These are phyloP conservation scores for Lordiphosa stackelbergi DNA, from an alignment of 1,140 invertebrate genomes.

Conservation along the genomic window DNA sequence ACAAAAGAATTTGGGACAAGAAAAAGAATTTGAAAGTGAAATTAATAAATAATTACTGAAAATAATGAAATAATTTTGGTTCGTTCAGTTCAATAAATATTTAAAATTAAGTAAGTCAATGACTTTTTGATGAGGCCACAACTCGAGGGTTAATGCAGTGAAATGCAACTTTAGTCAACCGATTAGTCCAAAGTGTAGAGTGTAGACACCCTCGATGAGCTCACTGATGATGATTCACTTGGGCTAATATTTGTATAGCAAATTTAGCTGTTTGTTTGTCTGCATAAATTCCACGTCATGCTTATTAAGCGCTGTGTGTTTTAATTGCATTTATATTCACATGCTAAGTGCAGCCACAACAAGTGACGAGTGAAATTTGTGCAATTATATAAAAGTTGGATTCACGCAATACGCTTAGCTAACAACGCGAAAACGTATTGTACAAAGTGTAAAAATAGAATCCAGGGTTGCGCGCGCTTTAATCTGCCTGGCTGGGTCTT, in stretches of 20 bases:
- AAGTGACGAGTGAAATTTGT: slow-evolving; percentile 63
- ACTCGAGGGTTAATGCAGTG: no score
- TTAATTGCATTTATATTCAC: slow-evolving; percentile 57
- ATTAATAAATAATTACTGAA: no score
- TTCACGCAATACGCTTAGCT: slow-evolving; percentile 2
- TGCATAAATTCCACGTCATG: slow-evolving; percentile 52
- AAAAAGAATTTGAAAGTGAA: no score
- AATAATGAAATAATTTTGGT: no score
- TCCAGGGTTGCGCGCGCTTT: slow-evolving; percentile 26
- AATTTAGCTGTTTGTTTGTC: slow-evolving; percentile 13
- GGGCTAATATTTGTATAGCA: slow-evolving; percentile 5
- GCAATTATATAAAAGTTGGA: slow-evolving; percentile 63
- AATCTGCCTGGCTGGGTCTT: slow-evolving; percentile 32
- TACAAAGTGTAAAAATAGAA: slow-evolving; percentile 50
- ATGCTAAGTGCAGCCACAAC: slow-evolving; percentile 29
- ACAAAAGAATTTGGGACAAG: no score
- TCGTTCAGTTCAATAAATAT: no score
- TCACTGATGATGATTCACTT: no score
- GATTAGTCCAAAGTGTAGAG: no score
- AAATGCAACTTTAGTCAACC: no score
- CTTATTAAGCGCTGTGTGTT: slow-evolving; percentile 43
- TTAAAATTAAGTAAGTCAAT: no score
- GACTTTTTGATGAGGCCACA: no score
- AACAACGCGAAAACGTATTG: slow-evolving; percentile 11
- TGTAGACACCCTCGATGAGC: no score